A percentile compares a stretch with the other conserved stretches of the same genome.
Evolutionary conservation across 2,888 invertebrate species (phyloP).

Genomic region (Steinernema carpocapsae): DNA sequence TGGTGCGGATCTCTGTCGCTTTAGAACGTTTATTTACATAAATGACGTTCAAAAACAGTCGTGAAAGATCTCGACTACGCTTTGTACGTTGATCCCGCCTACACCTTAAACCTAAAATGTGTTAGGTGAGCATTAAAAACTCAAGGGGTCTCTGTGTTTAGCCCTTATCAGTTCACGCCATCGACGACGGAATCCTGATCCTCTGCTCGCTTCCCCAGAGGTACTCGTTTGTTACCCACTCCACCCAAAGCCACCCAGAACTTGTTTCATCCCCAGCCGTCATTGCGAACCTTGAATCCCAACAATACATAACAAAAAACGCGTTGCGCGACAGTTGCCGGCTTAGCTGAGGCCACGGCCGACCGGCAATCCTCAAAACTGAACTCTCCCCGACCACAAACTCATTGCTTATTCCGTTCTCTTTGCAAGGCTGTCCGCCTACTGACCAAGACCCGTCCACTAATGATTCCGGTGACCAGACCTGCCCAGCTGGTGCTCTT

Average conservation of each 20-base stretch:
- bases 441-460: neutral
- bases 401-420: no score
- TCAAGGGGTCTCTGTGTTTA: neutral
- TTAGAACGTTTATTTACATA: no score
- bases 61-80: no score
- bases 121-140: neutral
- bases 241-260: neutral
- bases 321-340: slow-evolving; percentile 1
- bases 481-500: neutral
- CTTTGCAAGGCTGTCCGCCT: no score
- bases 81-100: no score
- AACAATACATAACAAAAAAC: slow-evolving; percentile 7
- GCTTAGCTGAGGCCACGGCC: neutral
- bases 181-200: neutral
- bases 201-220: neutral
- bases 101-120: no score
- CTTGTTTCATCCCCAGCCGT: neutral
- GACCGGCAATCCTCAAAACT: neutral
- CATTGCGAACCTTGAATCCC: neutral
- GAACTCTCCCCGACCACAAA: no score
- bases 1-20: no score
- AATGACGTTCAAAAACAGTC: no score
- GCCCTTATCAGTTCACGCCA: no score
- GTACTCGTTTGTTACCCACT: neutral
- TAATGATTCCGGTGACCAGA: neutral